A percentile compares a stretch with the other conserved stretches of the same genome.
Evolutionary conservation across 2,888 invertebrate species (phyloP).

Genomic region (Ceramica pisi): DNA sequence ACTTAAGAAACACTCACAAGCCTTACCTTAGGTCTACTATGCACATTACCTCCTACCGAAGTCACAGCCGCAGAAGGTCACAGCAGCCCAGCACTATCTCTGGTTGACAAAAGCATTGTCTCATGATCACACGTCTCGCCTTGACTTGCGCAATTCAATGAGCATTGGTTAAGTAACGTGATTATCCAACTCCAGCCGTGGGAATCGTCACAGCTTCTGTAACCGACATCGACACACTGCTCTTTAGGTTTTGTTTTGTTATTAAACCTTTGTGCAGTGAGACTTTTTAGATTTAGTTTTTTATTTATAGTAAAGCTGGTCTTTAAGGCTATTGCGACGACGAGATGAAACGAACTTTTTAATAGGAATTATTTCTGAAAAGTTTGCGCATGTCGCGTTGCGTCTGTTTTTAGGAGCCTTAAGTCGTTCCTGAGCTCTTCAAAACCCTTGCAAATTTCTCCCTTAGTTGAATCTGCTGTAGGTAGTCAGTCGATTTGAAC

Average conservation of each 20-base stretch:
- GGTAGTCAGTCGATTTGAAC: too few species aligned
- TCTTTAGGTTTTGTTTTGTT: conserved; percentile 52
- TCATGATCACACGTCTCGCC: conserved; percentile 75
- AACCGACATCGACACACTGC: conserved; percentile 58
- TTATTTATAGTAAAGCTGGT: neutral
- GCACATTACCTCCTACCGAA: neutral
- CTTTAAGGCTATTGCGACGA: neutral
- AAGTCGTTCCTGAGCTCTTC: neutral
- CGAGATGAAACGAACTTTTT: neutral
- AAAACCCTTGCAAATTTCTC: neutral
- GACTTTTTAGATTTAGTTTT: conserved; percentile 23
- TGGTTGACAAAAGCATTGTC: conserved; percentile 72
- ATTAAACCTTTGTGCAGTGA: conserved; percentile 41
- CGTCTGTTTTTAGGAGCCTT: neutral
- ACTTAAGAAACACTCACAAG: neutral
- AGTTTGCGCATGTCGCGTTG: neutral
- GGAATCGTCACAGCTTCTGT: conserved; percentile 78
- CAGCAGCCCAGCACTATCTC: conserved; percentile 57
- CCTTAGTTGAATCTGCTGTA: neutral
- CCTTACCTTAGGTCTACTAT: neutral
- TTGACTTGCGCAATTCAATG: conserved; percentile 84
- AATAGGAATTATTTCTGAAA: neutral
- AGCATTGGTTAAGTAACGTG: conserved; percentile 84
- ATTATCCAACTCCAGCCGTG: conserved; percentile 86
- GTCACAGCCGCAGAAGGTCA: conserved; percentile 54